Percentiles rank a stretch among this genome's conserved stretches.
phyloP scores from a whole-genome alignment of 2,888 invertebrate species.

The Drosophila anomalata region DNA sequence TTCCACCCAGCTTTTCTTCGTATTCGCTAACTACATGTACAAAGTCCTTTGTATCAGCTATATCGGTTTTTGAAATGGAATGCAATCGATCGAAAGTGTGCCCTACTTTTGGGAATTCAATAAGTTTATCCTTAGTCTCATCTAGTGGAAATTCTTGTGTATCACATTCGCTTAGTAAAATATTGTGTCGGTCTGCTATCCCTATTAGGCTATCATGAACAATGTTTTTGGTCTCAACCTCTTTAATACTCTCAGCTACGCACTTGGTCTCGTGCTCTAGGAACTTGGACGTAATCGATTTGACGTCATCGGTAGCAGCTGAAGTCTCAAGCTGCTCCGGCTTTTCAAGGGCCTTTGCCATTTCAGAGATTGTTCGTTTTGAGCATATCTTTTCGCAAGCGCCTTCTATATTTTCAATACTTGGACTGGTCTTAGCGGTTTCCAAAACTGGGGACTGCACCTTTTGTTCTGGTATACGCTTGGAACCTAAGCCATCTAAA shows the following conservation, averaged over 20 bases:
- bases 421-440: constrained; percentile 34
- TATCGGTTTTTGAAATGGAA: constrained; percentile 53
- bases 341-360: constrained; percentile 61
- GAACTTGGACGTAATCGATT: constrained; percentile 56
- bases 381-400: constrained; percentile 75
- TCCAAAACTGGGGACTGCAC: constrained; percentile 47
- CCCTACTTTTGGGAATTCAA: constrained; percentile 58
- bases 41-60: constrained; percentile 56
- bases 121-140: constrained; percentile 19
- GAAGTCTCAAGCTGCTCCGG: constrained; percentile 11
- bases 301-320: constrained; percentile 31
- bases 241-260: constrained; percentile 38
- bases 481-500: constrained; percentile 54
- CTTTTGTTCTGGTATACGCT: constrained; percentile 36
- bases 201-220: constrained; percentile 16
- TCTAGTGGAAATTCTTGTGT: constrained; percentile 66
- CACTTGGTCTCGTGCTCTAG: constrained; percentile 51
- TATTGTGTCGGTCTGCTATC: constrained; percentile 31
- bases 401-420: constrained; percentile 64
- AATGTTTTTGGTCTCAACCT: constrained; percentile 38
- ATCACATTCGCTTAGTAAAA: constrained; percentile 56
- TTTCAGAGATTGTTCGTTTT: constrained; percentile 65
- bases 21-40: constrained; percentile 43
- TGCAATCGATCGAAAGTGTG: constrained; percentile 53
- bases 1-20: constrained; percentile 52